Evolutionary conservation across 2,888 invertebrate genomes (phyloP), one percentile per base, ranked within the genome.

Genomic region (Spodoptera littoralis): DNA sequence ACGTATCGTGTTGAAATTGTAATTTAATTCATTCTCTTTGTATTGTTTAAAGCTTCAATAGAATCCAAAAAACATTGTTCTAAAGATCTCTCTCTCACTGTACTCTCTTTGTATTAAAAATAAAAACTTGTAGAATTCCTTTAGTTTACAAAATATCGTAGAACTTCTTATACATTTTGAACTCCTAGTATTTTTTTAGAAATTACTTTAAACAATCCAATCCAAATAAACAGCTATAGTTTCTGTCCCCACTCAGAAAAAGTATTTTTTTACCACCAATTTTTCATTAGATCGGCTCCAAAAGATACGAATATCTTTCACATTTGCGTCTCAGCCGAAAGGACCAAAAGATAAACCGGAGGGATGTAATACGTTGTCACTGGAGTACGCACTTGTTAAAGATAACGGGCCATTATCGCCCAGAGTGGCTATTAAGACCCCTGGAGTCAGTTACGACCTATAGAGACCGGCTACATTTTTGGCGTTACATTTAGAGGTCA

Each of bases 341-440:
- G 67, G 46, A 54, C 49, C 47, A n/a, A 43, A 55, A 72, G 72
- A 72, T 74, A 72, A 73, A 63, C 69, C 54, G 54, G 74, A 65
- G 62, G 70, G 65, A 46, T 54, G 71, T 77, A 75, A 79, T 70
- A 77, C 66, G 67, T 71, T 79, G 76, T 73, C 77, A 75, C 57
- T 54, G 45, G 63, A 80, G 75, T 55, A 67, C 70, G 62, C 68
- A 73, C 77, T 77, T 69, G 74, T 78, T 77, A 74, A 36, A 74
- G 81, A 74, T 78, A 79, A 78, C 78, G 73, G 54, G 49, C 74
- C 70, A 79, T 81, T 81, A 81, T 76, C 67, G 67, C 54, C 36
- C 63, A 47, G 64, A 78, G 77, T 76, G 76, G 65, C 79, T 69
- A 71, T 73, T 74, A 76, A 64, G 66, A 4, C 58, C 47, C 49